phyloP scores from a whole-genome alignment of 2,113 vertebrate genomes.

The Tetraodon nigroviridis region DNA sequence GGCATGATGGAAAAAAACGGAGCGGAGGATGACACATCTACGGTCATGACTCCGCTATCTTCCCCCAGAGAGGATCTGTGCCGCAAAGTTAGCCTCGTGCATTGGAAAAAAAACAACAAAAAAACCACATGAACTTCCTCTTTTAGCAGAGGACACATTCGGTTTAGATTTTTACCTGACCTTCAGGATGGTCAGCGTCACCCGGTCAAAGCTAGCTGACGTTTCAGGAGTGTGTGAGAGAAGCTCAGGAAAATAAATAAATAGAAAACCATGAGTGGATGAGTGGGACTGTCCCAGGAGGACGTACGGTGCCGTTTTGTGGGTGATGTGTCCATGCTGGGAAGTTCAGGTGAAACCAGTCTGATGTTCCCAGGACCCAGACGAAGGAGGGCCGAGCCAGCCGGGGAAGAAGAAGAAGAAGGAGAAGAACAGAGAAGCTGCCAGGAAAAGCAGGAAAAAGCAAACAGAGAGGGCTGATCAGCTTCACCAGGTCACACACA shows the following conservation, averaged over 20 bases:
- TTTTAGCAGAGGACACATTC: conserved; percentile 1
- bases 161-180: conserved; percentile 6
- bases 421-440: conserved; percentile 76
- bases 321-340: no score
- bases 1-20: no score
- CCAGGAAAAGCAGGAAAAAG: conserved; percentile 78
- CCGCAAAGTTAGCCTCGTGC: background rate
- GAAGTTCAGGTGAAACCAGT: background rate
- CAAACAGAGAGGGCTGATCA: conserved; percentile 78
- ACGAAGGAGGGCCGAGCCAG: background rate
- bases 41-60: background rate
- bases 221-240: no score
- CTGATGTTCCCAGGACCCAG: conserved; percentile 36
- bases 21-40: background rate
- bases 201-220: no score
- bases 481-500: conserved; percentile 76
- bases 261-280: no score
- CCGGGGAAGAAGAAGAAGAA: conserved; percentile 56
- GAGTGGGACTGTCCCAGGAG: no score
- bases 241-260: no score
- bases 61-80: background rate
- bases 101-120: background rate
- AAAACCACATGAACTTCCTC: conserved; percentile 1
- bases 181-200: background rate
- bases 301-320: no score